Percentiles rank a stretch among this genome's conserved stretches.
These are phyloP conservation scores for Cydia fagiglandana DNA, from an alignment of 1,140 invertebrate genomes.

Conservation along the genomic window DNA sequence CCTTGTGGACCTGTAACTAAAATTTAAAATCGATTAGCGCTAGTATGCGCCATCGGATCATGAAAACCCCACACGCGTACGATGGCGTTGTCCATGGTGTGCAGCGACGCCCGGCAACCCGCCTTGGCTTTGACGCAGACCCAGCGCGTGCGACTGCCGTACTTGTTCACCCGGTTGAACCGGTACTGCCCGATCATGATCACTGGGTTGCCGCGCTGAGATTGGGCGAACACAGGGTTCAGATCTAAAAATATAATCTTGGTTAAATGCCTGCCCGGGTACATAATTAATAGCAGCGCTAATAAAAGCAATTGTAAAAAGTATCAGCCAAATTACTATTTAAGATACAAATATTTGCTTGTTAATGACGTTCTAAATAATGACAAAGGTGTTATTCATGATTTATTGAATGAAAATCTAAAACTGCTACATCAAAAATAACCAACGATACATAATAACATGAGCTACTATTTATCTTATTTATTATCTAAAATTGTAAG, in stretches of 20 bases:
- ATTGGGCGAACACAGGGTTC: conserved; percentile 68
- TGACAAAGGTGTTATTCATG: background rate
- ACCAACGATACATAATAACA: conserved; percentile 2
- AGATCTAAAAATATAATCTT: conserved; percentile 59
- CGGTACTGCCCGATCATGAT: conserved; percentile 74
- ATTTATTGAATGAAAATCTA: conserved; percentile 1
- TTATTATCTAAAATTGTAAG: background rate
- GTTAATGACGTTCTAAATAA: background rate
- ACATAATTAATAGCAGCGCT: background rate
- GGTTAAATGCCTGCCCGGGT: background rate
- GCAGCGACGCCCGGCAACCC: conserved; percentile 68
- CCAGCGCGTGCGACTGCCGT: conserved; percentile 68
- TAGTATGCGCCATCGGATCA: conserved; percentile 67
- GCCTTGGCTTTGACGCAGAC: conserved; percentile 73
- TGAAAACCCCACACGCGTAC: conserved; percentile 73
- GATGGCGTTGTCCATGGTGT: conserved; percentile 73
- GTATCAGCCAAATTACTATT: too few species aligned
- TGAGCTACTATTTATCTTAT: background rate
- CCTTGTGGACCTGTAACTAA: background rate
- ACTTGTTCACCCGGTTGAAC: conserved; percentile 71
- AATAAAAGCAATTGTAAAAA: too few species aligned
- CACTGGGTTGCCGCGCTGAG: conserved; percentile 71
- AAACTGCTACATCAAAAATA: background rate
- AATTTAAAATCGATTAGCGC: conserved; percentile 63
- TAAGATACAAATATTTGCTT: too few species aligned